These are phyloP conservation scores for Channa argus DNA, from an alignment of 2,113 vertebrate species.

Conservation along the genomic window DNA sequence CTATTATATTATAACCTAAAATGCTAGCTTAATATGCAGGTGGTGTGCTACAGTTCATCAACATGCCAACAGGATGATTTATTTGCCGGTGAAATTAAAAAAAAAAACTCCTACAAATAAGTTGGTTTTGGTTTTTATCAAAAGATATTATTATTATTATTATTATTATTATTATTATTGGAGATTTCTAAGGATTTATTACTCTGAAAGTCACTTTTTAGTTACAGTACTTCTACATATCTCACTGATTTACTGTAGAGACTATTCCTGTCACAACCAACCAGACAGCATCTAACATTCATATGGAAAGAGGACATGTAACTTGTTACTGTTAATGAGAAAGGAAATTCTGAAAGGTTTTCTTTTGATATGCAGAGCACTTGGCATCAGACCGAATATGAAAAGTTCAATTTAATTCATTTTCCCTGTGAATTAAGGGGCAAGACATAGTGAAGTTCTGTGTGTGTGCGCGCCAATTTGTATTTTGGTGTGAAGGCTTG, in stretches of 20 bases:
- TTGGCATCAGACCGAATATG: conserved; percentile 17
- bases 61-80: not conserved
- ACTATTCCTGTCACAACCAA: conserved; percentile 5
- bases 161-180: not conserved
- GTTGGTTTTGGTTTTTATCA: not conserved
- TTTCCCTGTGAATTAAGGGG: conserved; percentile 26
- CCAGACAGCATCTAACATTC: conserved; percentile 14
- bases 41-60: not conserved
- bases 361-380: conserved; percentile 53
- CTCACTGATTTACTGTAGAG: conserved; percentile 9
- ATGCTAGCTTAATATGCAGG: too few species aligned
- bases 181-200: not conserved
- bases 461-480: conserved; percentile 12
- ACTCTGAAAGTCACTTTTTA: not conserved
- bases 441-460: not conserved
- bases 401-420: conserved; percentile 50
- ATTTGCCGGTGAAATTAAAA: not conserved
- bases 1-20: too few species aligned
- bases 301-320: conserved; percentile 38
- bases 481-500: conserved; percentile 37
- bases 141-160: not conserved
- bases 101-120: not conserved
- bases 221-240: not conserved
- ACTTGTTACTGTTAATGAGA: conserved; percentile 30
- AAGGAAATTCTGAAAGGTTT: conserved; percentile 23